These are phyloP conservation scores for Drosophila nigricruria DNA, from an alignment of 2,888 invertebrate genomes.

Conservation along the genomic window DNA sequence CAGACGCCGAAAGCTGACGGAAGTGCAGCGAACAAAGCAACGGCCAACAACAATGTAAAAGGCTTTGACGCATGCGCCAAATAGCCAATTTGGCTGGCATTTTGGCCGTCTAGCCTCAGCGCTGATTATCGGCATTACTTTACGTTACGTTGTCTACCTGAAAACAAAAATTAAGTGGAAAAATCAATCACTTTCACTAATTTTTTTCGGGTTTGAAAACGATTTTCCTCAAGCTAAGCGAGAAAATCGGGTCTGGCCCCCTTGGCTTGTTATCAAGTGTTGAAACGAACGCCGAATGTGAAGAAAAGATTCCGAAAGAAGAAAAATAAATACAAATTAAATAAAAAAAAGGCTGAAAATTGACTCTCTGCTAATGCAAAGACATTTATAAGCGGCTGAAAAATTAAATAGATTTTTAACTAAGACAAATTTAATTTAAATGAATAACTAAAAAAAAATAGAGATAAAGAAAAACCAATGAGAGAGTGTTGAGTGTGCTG, in stretches of 20 bases:
- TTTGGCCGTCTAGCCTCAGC: constrained; percentile 53
- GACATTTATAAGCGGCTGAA: constrained; percentile 52
- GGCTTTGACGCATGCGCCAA: constrained; percentile 73
- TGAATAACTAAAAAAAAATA: constrained; percentile 44
- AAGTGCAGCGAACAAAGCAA: constrained; percentile 46
- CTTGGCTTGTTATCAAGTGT: constrained; percentile 70
- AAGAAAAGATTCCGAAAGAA: constrained; percentile 5
- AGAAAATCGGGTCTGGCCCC: constrained; percentile 56
- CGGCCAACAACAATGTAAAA: constrained; percentile 30
- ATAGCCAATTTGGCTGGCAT: constrained; percentile 61
- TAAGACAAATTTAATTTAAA: constrained; percentile 64
- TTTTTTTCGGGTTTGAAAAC: constrained; percentile 54
- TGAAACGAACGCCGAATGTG: constrained; percentile 62
- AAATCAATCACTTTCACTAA: constrained; percentile 81
- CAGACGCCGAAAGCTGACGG: constrained; percentile 55
- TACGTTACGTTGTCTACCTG: constrained; percentile 56
- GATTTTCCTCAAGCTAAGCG: constrained; percentile 54
- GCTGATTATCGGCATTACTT: constrained; percentile 78
- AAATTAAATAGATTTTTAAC: constrained; percentile 60
- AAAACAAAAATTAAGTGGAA: constrained; percentile 70
- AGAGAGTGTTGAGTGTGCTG: background rate
- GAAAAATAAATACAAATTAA: background rate
- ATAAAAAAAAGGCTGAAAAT: constrained; percentile 5
- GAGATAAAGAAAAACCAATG: background rate
- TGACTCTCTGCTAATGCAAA: constrained; percentile 48